These are phyloP conservation scores for Pseudomyrmex flavicornis DNA, from an alignment of 1,140 invertebrate genomes.

Conservation along the genomic window DNA sequence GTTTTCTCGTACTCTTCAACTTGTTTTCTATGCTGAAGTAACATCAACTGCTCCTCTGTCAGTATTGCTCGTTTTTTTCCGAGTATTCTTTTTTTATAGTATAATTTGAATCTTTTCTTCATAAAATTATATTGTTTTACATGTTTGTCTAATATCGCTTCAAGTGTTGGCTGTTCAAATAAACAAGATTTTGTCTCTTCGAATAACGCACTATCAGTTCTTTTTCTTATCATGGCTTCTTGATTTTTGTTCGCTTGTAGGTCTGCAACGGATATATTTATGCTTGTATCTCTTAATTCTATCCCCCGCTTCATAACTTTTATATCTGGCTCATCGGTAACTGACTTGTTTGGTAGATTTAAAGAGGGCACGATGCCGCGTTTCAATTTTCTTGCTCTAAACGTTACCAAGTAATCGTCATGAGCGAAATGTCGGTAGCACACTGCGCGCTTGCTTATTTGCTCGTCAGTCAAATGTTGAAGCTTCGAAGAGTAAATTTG, in stretches of 20 bases:
- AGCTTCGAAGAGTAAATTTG: slow-evolving; percentile 31
- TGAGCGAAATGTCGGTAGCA: slow-evolving; percentile 40
- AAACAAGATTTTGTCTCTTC: neutral
- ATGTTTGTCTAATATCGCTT: neutral
- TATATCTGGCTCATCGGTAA: too few species aligned
- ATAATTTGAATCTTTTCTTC: neutral
- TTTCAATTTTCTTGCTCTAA: slow-evolving; percentile 36
- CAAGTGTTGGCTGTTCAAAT: neutral
- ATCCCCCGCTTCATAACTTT: neutral
- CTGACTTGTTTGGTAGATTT: slow-evolving; percentile 7
- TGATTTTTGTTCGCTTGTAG: neutral
- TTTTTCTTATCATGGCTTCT: neutral
- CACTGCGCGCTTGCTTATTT: slow-evolving; percentile 45
- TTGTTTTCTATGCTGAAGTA: slow-evolving; percentile 16
- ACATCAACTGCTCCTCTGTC: neutral
- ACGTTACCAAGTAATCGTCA: slow-evolving; percentile 34
- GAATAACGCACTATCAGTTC: neutral
- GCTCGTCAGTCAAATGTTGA: slow-evolving; percentile 34
- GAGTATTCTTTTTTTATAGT: neutral
- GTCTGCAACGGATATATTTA: neutral
- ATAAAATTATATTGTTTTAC: neutral
- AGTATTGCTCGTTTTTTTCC: slow-evolving; percentile 9
- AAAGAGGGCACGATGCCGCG: slow-evolving; percentile 31
- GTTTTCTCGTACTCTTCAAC: slow-evolving; percentile 30
- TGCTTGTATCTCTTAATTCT: neutral